phyloP scores from a whole-genome alignment of 2,113 vertebrate species.

The Maccullochella peelii region DNA sequence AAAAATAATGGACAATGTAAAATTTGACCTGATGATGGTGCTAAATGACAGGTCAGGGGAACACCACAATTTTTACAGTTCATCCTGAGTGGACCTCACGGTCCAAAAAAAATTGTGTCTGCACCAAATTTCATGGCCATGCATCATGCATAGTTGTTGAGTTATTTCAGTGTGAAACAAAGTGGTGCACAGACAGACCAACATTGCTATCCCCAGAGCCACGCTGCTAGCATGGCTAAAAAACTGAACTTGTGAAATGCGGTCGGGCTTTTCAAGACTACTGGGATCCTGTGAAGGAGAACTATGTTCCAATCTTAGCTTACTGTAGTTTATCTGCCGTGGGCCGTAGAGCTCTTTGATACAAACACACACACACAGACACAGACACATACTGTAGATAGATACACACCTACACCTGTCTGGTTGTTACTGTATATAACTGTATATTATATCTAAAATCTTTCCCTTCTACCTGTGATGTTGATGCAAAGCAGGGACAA shows the following conservation, averaged over 20 bases:
- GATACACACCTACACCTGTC: background rate
- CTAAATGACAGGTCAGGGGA: background rate
- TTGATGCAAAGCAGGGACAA: background rate
- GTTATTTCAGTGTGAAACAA: background rate
- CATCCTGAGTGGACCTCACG: too few relatives aligned
- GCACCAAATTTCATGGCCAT: too few relatives aligned
- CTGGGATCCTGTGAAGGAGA: background rate
- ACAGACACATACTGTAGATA: background rate
- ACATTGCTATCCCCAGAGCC: background rate
- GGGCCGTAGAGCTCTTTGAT: background rate
- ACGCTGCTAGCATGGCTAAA: background rate
- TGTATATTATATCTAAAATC: background rate
- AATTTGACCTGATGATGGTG: background rate
- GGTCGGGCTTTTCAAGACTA: background rate
- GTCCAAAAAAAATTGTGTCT: too few relatives aligned
- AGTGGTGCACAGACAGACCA: background rate
- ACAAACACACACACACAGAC: background rate
- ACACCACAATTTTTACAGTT: too few relatives aligned
- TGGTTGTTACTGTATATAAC: background rate
- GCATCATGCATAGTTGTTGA: background rate
- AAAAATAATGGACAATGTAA: too few relatives aligned
- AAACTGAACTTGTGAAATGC: background rate
- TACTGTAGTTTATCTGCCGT: background rate
- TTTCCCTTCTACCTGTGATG: background rate
- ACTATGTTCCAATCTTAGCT: background rate